Evolutionary conservation across 2,888 invertebrate species (phyloP), one percentile per base, ranked within the genome.

Genomic region (Lasiommata megera): DNA sequence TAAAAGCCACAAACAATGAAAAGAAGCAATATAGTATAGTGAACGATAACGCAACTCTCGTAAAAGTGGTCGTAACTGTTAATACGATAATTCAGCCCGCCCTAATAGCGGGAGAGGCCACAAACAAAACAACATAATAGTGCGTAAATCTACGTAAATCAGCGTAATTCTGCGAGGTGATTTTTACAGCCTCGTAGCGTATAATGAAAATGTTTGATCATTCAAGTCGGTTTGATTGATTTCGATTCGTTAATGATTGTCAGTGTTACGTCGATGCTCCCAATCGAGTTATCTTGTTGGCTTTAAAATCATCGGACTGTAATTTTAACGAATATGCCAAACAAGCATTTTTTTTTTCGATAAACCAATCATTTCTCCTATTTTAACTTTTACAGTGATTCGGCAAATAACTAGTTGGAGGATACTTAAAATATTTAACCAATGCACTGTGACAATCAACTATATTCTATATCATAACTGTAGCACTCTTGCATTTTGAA

Each of bases 141-240:
- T 75, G 53, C 53, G 53, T 53, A 53, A 53, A 53, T 53, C 43
- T 36, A 53, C 53, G 14, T 11, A 37, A 50, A 50, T 37, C 36
- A 34, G 12, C 74, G 74, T 80, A 80, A 82, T 80, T 78, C 72
- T 71, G 71, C 69, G 73, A 76, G 75, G 73, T 73, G 75, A 79
- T 80, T 82, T 82, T 80, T 76, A 78, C 71, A 67, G 68, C 73
- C 67, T n/a, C 68, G 64, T 70, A 70, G 72, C 71, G 56, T 66
- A 64, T 67, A 80, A 81, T 80, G 80, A 79, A 80, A 82, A 78
- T 77, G 76, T 81, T 82, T 77, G 73, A 74, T 73, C 73, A 76
- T 79, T 73, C 76, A 76, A 77, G 69, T 71, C 74, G 65, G 67
- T 74, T 78, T 76, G 71, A 83, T 83, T 82, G 80, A 81, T 79